Conservation (phyloP, 1,140 invertebrate species). For the Drosophila athabasca region DNA sequence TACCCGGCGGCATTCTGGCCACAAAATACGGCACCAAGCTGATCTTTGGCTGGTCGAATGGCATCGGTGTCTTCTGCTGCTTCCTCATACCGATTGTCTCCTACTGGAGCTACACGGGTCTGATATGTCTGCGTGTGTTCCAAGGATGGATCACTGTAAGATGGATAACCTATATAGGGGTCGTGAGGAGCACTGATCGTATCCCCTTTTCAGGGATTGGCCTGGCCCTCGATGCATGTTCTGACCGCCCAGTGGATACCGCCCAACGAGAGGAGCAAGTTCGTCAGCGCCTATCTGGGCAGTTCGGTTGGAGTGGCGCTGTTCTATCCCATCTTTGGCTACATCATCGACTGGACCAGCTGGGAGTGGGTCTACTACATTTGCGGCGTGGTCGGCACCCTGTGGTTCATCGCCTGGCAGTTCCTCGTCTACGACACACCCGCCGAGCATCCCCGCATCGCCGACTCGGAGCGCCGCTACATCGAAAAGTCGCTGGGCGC, state of each 20-base stretch:
- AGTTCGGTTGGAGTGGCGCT: slow-evolving; percentile 88
- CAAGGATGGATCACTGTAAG: slow-evolving; percentile 90
- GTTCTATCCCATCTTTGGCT: slow-evolving; percentile 88
- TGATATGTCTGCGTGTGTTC: slow-evolving; percentile 87
- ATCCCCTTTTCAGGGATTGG: slow-evolving; percentile 87
- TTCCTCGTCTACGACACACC: slow-evolving; percentile 88
- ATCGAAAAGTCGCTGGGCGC: slow-evolving; percentile 86
- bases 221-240: slow-evolving; percentile 91
- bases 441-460: slow-evolving; percentile 90
- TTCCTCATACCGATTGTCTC: slow-evolving; percentile 88
- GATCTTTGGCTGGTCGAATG: slow-evolving; percentile 89
- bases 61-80: slow-evolving; percentile 88
- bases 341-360: slow-evolving; percentile 86
- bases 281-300: slow-evolving; percentile 89
- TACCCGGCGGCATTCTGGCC: slow-evolving; percentile 90
- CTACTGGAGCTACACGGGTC: slow-evolving; percentile 85
- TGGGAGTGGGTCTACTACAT: slow-evolving; percentile 92
- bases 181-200: neutral
- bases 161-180: slow-evolving; percentile 12
- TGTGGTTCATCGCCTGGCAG: slow-evolving; percentile 89
- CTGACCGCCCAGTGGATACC: slow-evolving; percentile 94
- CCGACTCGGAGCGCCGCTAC: slow-evolving; percentile 86
- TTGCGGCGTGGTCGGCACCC: slow-evolving; percentile 86
- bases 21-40: slow-evolving; percentile 89
- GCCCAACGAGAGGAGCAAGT: slow-evolving; percentile 90